Evolutionary conservation across 2,113 vertebrate species (phyloP), one percentile per base, ranked within the genome.

Genomic region (Tenebrosternarchus preto): DNA sequence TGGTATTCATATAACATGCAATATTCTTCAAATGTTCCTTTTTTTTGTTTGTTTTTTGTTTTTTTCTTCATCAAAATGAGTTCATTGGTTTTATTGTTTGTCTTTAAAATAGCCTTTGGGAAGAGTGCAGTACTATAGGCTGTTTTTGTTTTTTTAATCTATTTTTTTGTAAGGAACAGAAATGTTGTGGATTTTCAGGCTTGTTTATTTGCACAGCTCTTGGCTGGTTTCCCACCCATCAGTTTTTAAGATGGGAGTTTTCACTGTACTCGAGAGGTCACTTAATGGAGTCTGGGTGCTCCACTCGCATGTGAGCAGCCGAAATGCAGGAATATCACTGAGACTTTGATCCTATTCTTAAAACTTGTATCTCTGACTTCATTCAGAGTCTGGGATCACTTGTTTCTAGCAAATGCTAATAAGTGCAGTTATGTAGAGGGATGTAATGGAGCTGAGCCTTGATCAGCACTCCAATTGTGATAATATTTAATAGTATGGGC

Each of bases 61-160:
- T 53, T 31, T 61, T 80, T 73, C 31, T 39, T 31, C 25, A 27
- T 76, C 39, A 19, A 61, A 55, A 72, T 46, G 24, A 59, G 61
- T 85, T 80, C 80, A 83, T 85, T 85, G 73, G 59, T 72, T 85
- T 71, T 66, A 74, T 74, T 59, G n/a, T 74, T 77, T 61, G 76
- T 50, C 46, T 68, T 77, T 67, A 24, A 24, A 85, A 72, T 76
- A 57, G 64, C 50, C 6, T 57, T 82, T 76, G n/a, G 74, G 57
- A 50, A 71, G 53, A 61, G 63, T 82, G 60, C 55, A 55, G 36
- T 55, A 43, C 25, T 79, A 19, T 73, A 31, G 22, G 60, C 55
- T 69, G 6, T 55, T 63, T 82, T 81, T 39, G 1, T 15, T 50
- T 39, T 60, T 60, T 60, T 59, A n/a, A n/a, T n/a, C n/a, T 53